Evolutionary conservation across 2,888 invertebrate genomes (phyloP), one percentile per base, ranked within the genome.

Genomic region (Itoplectis maculator): DNA sequence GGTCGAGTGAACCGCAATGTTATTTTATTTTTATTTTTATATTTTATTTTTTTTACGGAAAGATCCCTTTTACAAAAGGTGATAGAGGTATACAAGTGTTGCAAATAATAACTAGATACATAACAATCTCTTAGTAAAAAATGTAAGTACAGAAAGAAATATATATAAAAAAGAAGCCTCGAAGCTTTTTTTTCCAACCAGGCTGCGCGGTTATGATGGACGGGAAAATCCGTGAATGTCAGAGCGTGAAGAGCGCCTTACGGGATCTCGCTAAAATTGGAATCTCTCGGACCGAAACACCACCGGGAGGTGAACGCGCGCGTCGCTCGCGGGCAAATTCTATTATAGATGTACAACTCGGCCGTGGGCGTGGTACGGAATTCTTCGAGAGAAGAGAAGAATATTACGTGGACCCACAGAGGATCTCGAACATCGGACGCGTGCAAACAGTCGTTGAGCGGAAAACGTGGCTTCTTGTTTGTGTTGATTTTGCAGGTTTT

Each of bases 211-310:
- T 2, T 23, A 13, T 23, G 54, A 54, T 11, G 11, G 23, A 54
- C 20, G 54, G 9, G 54, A 54, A 54, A 54, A 54, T 54, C 11
- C 11, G 23, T 23, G 54, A 54, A 54, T 23, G 54, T 8, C 23
- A 54, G 54, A 54, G 51, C 51, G 51, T 51, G 11, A 51, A 23
- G n/a, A 23, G n/a, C n/a, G n/a, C 13, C 54, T 54, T 54, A 54
- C 23, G 13, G 54, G 54, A 54, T 6, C 23, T 54, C 51, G 11
- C 23, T 54, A 23, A 54, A 54, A 23, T 54, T 54, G 23, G 54
- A 54, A 54, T 54, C 23, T 54, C 20, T 9, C 51, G 20, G 51
- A 51, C 9, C 51, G 11, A 51, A 20, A 20, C 20, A 20, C 20
- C 20, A 20, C 20, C 20, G 23, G 9, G 54, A 23, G 54, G 54